These are phyloP conservation scores for Tapirus indicus DNA, from an alignment of 2,797 vertebrate species.

Conservation along the genomic window DNA sequence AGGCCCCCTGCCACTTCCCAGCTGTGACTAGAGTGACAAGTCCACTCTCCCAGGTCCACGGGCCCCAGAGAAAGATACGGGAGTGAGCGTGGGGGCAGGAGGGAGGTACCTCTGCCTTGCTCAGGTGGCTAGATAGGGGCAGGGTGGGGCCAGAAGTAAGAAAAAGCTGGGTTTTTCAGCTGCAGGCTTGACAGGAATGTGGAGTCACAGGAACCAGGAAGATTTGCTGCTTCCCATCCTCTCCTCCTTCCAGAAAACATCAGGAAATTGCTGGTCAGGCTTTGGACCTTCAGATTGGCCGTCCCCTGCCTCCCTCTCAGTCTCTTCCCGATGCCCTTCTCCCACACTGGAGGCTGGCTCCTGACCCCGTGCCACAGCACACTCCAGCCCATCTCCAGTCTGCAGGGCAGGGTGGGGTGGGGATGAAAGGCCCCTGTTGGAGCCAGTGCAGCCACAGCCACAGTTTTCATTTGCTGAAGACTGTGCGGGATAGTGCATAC, in stretches of 20 bases:
- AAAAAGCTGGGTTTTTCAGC: not conserved
- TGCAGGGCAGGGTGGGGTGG: not conserved
- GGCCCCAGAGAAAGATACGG: not conserved
- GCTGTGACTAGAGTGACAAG: not conserved
- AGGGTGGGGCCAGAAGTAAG: not conserved
- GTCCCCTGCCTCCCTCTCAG: not conserved
- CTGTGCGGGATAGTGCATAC: too few relatives aligned
- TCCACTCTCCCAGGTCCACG: not conserved
- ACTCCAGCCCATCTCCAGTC: not conserved
- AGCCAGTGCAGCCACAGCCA: not conserved
- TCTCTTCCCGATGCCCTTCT: not conserved
- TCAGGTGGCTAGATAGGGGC: not conserved
- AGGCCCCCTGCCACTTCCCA: not conserved
- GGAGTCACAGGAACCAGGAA: not conserved
- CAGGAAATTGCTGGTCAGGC: conserved; percentile 40
- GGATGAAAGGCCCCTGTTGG: accelerated
- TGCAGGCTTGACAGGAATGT: not conserved
- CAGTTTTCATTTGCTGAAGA: accelerated
- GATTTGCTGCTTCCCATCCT: not conserved
- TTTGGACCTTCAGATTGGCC: not conserved
- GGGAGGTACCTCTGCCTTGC: not conserved
- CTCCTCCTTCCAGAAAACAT: not conserved
- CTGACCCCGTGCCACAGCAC: not conserved
- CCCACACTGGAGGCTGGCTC: not conserved
- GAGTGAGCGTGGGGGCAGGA: not conserved